Percentiles rank a stretch among this genome's conserved stretches.
Conservation (phyloP, 2,888 invertebrate species). For the Asteroscopus sphinx region DNA sequence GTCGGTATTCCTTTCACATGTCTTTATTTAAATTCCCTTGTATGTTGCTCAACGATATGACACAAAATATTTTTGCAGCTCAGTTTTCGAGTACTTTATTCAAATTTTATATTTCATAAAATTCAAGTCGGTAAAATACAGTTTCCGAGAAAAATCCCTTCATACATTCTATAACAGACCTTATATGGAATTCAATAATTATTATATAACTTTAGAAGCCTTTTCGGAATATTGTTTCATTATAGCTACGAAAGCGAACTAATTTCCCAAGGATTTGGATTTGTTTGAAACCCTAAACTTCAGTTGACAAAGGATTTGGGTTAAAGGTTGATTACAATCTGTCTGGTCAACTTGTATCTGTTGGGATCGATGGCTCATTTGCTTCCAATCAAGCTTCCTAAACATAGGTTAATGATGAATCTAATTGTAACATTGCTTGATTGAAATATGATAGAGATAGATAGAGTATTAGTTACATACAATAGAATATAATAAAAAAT, state of each 20-base stretch:
- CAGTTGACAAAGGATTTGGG: conserved; percentile 48
- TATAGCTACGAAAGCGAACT: conserved; percentile 3
- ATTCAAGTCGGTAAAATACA: no score
- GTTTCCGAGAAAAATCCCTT: no score
- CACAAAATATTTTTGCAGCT: no score
- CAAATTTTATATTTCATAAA: no score
- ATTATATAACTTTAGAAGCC: background rate
- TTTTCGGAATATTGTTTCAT: conserved; percentile 2
- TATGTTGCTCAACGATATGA: background rate
- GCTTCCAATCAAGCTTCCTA: conserved; percentile 32
- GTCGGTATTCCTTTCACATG: background rate
- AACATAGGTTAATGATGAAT: conserved; percentile 10
- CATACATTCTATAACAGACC: background rate
- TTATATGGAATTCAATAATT: background rate
- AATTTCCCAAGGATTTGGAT: conserved; percentile 19
- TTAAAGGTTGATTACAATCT: conserved; percentile 49
- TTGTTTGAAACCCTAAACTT: conserved; percentile 44
- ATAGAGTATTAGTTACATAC: background rate
- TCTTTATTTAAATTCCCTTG: conserved; percentile 4
- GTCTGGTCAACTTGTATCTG: conserved; percentile 46
- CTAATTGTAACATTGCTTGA: background rate
- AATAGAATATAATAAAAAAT: no score
- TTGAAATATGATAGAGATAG: background rate
- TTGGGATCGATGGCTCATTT: conserved; percentile 46
- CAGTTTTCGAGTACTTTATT: no score